These are phyloP conservation scores for Microplitis demolitor DNA, from an alignment of 1,140 invertebrate genomes.

Conservation along the genomic window DNA sequence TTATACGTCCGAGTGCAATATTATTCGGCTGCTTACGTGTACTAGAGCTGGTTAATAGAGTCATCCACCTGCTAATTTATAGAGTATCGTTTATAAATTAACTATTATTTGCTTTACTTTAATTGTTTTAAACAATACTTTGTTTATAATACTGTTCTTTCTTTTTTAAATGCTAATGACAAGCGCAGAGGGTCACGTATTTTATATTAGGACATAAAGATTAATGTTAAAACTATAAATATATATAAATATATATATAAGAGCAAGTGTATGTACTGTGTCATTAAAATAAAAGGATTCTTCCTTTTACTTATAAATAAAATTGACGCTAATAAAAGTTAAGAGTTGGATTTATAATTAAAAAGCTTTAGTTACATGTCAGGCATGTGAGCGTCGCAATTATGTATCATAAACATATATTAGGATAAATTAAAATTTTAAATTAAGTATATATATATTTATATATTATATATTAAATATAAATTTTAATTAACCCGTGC, in stretches of 20 bases:
- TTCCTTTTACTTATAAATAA: not conserved
- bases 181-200: slow-evolving; percentile 43
- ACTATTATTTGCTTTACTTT: too few species aligned
- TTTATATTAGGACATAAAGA: slow-evolving; percentile 38
- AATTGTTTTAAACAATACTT: not conserved
- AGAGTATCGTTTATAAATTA: not conserved
- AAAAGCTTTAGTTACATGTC: slow-evolving; percentile 12
- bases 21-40: slow-evolving; percentile 22
- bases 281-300: too few species aligned
- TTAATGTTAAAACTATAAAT: too few species aligned
- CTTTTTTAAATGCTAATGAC: not conserved
- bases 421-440: slow-evolving; percentile 8
- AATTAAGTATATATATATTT: slow-evolving; percentile 33
- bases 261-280: too few species aligned
- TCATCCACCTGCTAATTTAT: not conserved
- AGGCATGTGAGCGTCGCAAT: slow-evolving; percentile 12
- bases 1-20: slow-evolving; percentile 44
- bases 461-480: slow-evolving; percentile 21
- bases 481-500: slow-evolving; percentile 12
- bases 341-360: not conserved
- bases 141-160: not conserved
- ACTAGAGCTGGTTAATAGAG: not conserved
- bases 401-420: slow-evolving; percentile 19
- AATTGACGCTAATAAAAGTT: not conserved
- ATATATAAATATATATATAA: too few species aligned